A percentile compares a stretch with the other conserved stretches of the same genome.
These are phyloP conservation scores for Oreochromis spilurus DNA, from an alignment of 2,113 vertebrate species.

Conservation along the genomic window DNA sequence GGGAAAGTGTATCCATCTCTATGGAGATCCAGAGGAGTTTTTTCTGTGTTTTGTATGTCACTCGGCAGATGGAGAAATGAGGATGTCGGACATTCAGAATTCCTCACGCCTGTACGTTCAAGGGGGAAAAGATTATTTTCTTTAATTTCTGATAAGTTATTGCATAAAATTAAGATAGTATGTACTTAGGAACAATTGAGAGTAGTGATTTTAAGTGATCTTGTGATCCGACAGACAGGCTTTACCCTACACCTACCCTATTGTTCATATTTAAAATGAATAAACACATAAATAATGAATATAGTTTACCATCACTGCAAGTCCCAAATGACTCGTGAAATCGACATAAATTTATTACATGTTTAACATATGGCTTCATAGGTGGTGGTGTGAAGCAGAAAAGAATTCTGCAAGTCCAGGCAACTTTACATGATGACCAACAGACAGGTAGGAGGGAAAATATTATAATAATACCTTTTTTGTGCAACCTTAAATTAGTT, in stretches of 20 bases:
- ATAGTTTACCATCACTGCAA: background rate
- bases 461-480: background rate
- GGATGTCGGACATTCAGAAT: background rate
- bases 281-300: background rate
- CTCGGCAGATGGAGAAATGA: background rate
- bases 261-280: background rate
- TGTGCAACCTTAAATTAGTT: background rate
- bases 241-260: background rate
- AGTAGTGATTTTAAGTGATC: background rate
- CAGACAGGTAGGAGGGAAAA: background rate
- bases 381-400: background rate
- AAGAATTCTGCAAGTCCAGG: background rate
- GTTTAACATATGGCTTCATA: background rate
- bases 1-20: conserved; percentile 7
- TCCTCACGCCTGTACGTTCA: background rate
- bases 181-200: background rate
- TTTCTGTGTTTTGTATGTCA: background rate
- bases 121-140: background rate
- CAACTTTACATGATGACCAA: background rate
- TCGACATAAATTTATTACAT: background rate
- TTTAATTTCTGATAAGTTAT: background rate
- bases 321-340: background rate
- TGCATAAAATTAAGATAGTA: background rate
- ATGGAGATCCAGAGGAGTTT: background rate
- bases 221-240: background rate